Evolutionary conservation across 2,888 invertebrate genomes (phyloP).

Genomic region (Coronaproctus castanopsis): DNA sequence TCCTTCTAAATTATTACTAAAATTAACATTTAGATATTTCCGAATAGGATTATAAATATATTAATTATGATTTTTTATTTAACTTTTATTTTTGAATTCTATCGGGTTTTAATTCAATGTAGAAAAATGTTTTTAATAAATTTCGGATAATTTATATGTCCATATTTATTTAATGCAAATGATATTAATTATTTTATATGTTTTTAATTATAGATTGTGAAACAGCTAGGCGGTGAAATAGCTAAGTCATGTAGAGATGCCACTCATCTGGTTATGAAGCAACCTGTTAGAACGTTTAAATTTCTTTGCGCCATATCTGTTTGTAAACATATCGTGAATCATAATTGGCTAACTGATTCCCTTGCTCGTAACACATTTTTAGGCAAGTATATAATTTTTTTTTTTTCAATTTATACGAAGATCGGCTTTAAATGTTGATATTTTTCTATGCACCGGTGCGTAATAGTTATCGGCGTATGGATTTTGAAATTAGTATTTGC

Average conservation of each 20-base stretch:
- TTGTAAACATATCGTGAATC: conserved; percentile 56
- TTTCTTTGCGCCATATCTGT: conserved; percentile 65
- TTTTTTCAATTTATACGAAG: too few relatives aligned
- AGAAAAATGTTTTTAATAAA: not conserved
- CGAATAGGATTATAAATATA: not conserved
- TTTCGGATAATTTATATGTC: not conserved
- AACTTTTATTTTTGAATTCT: too few relatives aligned
- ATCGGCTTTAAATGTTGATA: too few relatives aligned
- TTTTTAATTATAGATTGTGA: conserved; percentile 30
- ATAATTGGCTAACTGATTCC: conserved; percentile 71
- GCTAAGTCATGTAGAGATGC: conserved; percentile 55
- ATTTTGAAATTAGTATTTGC: conserved; percentile 1
- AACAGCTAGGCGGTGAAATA: conserved; percentile 63
- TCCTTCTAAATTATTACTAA: conserved; percentile 1
- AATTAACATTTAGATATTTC: conserved; percentile 1
- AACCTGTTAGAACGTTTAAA: conserved; percentile 61
- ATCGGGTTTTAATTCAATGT: too few relatives aligned
- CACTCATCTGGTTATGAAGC: conserved; percentile 67
- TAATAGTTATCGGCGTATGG: too few relatives aligned
- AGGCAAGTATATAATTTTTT: too few relatives aligned
- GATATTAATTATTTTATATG: too few relatives aligned
- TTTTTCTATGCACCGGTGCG: too few relatives aligned
- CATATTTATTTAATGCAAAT: too few relatives aligned
- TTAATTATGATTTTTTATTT: not conserved
- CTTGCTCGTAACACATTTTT: conserved; percentile 59